Base-by-base conservation (phyloP, 2,113 vertebrate genomes). In the Donacobius atricapilla region DNA sequence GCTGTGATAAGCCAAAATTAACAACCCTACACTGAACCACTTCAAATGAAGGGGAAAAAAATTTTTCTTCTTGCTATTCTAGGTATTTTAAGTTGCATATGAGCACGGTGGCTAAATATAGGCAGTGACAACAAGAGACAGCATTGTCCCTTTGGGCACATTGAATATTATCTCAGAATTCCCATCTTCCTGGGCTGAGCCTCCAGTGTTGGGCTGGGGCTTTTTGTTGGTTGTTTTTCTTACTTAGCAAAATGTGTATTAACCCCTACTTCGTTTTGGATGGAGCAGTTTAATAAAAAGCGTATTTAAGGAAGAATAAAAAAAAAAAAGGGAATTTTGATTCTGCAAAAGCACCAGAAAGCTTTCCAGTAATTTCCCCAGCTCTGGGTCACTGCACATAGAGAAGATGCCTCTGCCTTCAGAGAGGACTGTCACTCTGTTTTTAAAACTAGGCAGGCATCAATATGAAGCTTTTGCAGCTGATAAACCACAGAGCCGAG, bases 1-100 rank as follows among this genome's bases (percentile, higher is more conserved):
- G 95, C 80, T 94, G 93, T 71, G 96, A 96, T 97, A 97, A 97
- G 91, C 95, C 94, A 93, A 94, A 97, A 97, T 97, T 96, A 97
- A 97, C 95, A 96, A 81, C 95, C 89, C 76, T 83, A 61, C 68
- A 53, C 50, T 81, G 83, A 48, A 70, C 79, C 92, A 90, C 94
- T 97, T 96, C 93, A 96, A 90, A 94, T 94, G 93, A 94, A 96
- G 56, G 83, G 90, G 90, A 15, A 77, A 80, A 81, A 86, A 87
- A 76, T 13, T 4, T 0, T 15, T 83, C 56, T 92, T 92, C 90
- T 93, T 96, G 92, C 93, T 96, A 97, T 95, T 96, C 88, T 71
- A 95, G 69, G 93, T 94, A 97, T 96, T 95, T 96, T 96, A 96
- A 96, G 95, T 96, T 95, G 85, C 82, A 82, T 73, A 64, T 64